These are phyloP conservation scores for Aleadryas rufinucha DNA, from an alignment of 2,113 vertebrate species.

Conservation along the genomic window DNA sequence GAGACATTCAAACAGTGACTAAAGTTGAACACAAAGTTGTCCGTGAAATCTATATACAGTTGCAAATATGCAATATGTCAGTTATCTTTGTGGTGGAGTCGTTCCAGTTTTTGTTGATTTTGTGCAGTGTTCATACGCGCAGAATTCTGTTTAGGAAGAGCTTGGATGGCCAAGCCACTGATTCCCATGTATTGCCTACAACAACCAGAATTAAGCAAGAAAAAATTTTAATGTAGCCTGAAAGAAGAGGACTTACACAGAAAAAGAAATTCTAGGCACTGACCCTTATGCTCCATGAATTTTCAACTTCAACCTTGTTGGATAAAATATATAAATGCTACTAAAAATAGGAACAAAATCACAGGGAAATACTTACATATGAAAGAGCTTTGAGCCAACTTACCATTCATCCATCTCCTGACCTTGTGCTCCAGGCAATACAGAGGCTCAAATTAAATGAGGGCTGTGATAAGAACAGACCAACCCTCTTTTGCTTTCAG, in stretches of 20 bases:
- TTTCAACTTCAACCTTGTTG: background rate
- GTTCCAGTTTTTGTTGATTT: background rate
- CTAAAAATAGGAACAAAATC: background rate
- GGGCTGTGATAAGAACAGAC: background rate
- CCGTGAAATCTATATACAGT: background rate
- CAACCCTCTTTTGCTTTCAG: background rate
- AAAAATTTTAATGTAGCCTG: background rate
- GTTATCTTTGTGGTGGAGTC: background rate
- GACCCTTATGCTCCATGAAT: background rate
- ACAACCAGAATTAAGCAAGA: background rate
- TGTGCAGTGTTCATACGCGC: background rate
- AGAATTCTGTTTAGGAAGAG: background rate
- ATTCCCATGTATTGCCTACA: background rate
- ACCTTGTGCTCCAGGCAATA: background rate
- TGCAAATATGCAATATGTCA: background rate
- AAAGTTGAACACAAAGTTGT: background rate
- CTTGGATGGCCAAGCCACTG: background rate
- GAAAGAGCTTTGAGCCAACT: background rate
- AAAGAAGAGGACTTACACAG: background rate
- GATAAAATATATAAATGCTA: background rate
- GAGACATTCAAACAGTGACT: background rate
- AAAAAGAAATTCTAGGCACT: background rate
- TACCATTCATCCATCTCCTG: background rate
- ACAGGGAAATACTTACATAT: background rate
- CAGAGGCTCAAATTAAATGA: background rate